Base-by-base conservation (phyloP, 2,113 vertebrate genomes). In the Dipodomys ordii region DNA sequence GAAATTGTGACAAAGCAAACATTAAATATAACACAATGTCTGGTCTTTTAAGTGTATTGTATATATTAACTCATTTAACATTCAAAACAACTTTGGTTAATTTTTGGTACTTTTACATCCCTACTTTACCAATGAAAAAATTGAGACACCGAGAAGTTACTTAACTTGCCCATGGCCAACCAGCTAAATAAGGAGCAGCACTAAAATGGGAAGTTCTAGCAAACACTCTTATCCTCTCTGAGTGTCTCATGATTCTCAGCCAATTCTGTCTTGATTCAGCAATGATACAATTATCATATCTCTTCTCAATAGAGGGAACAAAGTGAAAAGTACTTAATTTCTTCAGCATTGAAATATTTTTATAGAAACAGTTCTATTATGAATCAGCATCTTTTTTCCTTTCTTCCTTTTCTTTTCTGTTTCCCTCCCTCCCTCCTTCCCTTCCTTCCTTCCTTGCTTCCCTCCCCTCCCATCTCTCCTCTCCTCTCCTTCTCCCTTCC, bases 21-120 rank as follows among this genome's bases (percentile, higher is more conserved):
- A 32, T 44, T 92, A 86, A 83, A 57, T 27, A 46, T 5, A n/a
- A 72, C 19, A 64, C 0, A 57, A 0, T 0, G 62, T 49, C 88
- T 35, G 15, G 20, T 71, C 27, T 30, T 85, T 84, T 53, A 83
- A 71, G 83, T 22, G 60, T 1, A 8, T 10, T 22, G 60, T 1
- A 8, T 10, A 67, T 30, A 74, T 62, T 39, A 20, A 64, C 13
- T 68, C 49, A 60, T 19, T 72, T 79, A 72, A 88, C 49, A 9
- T 39, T 93, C 69, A 83, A 83, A 91, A 89, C 23, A 68, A 94
- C 86, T 18, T 27, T 68, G 68, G 44, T n/a, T 67, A 67, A 28
- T 4, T 67, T 35, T 19, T n/a, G 65, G 32, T 62, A 46, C 39
- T 94, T 87, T 74, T 9, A 49, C n/a, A 25, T 65, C 3, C 15